These are phyloP conservation scores for Corythornis vintsioides DNA, from an alignment of 2,113 vertebrate species.

Conservation along the genomic window DNA sequence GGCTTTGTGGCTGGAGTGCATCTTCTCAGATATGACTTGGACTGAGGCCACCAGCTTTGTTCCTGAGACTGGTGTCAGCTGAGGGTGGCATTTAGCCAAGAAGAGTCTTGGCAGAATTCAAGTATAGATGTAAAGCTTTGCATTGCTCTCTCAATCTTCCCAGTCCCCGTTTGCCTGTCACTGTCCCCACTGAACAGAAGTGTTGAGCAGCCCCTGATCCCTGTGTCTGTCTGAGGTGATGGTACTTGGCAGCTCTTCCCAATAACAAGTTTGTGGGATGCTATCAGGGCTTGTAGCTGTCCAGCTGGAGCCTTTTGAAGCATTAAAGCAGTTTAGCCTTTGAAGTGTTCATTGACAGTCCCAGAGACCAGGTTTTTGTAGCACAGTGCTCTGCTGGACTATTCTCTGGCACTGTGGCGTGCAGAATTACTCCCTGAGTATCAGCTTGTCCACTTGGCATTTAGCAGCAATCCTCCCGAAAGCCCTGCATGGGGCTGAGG, in stretches of 20 bases:
- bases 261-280: neutral
- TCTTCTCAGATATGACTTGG: neutral
- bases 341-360: neutral
- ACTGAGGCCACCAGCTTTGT: neutral
- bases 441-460: neutral
- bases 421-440: neutral
- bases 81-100: neutral
- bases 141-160: neutral
- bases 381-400: fast-evolving
- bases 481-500: neutral
- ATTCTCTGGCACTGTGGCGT: neutral
- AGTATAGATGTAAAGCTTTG: neutral
- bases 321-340: neutral
- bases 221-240: neutral
- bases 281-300: neutral
- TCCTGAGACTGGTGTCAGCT: neutral
- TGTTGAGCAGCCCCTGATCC: neutral
- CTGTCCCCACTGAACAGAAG: neutral
- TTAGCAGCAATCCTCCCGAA: neutral
- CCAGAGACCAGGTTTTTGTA: neutral
- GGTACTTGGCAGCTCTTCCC: neutral
- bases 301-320: neutral
- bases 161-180: neutral
- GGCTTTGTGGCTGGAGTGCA: neutral
- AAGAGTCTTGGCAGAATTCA: neutral